phyloP scores from a whole-genome alignment of 53 echinoderm and acorn worm species.

The Crossaster papposus region DNA sequence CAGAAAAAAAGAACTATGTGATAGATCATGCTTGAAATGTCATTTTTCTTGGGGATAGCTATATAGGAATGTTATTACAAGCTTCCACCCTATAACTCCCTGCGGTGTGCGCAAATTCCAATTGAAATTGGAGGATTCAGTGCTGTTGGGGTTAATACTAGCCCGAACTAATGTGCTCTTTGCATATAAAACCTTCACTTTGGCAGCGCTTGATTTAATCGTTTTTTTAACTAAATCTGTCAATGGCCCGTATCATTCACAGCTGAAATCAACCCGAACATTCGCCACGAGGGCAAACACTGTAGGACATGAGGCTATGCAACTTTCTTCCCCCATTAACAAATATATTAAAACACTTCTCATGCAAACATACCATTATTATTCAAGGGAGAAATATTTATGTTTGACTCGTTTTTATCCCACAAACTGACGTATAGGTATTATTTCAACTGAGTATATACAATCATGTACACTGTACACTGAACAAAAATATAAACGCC shows the following conservation, averaged over 20 bases:
- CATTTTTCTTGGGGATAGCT: background rate
- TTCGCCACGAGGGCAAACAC: background rate
- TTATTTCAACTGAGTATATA: too few relatives aligned
- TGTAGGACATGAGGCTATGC: background rate
- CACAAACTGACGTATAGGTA: background rate
- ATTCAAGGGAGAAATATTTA: background rate
- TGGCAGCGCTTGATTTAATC: too few relatives aligned
- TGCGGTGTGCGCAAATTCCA: too few relatives aligned
- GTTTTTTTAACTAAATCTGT: background rate
- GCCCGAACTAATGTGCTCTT: too few relatives aligned
- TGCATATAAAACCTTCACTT: too few relatives aligned
- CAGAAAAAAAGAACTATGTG: background rate
- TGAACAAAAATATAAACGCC: too few relatives aligned
- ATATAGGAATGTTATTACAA: too few relatives aligned
- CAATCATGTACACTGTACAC: too few relatives aligned
- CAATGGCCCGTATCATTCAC: background rate
- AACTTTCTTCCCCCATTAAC: background rate
- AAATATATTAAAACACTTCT: background rate
- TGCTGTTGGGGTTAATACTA: too few relatives aligned
- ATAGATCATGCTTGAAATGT: background rate
- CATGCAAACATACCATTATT: background rate
- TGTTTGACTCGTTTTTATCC: background rate
- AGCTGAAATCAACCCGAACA: background rate
- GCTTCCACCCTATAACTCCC: too few relatives aligned
- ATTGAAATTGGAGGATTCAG: too few relatives aligned